Evolutionary conservation across 2,797 vertebrate genomes (phyloP).

Genomic region (Chelonia mydas): DNA sequence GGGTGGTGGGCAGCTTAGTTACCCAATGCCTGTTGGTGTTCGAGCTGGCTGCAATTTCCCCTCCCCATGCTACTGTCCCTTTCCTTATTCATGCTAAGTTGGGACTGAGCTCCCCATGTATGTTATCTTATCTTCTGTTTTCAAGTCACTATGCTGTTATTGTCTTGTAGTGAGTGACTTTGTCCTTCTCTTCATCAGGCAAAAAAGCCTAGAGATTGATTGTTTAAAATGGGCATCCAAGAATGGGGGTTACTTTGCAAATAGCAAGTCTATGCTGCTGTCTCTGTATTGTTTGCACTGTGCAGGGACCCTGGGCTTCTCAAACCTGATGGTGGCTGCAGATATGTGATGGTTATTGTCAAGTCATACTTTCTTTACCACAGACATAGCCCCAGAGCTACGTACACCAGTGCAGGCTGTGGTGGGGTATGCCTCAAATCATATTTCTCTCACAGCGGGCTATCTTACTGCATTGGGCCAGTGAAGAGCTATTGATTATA

Average conservation of each 20-base stretch:
- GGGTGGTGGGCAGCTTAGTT: not conserved
- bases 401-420: not conserved
- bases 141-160: not conserved
- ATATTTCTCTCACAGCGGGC: too few species aligned
- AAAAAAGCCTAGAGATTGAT: not conserved
- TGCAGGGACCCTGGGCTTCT: not conserved
- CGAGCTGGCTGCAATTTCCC: not conserved
- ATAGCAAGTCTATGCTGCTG: not conserved
- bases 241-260: not conserved
- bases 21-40: not conserved
- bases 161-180: not conserved
- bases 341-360: not conserved
- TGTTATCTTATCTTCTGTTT: not conserved
- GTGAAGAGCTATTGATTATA: constrained; percentile 62
- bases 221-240: not conserved
- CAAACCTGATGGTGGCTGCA: not conserved
- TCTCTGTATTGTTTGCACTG: not conserved
- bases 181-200: not conserved
- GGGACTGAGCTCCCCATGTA: not conserved
- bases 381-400: not conserved
- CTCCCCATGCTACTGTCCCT: not conserved
- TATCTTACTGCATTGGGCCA: constrained; percentile 39
- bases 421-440: not conserved
- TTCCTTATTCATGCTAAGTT: not conserved
- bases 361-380: not conserved